phyloP scores from a whole-genome alignment of 2,888 invertebrate genomes.

The Conops quadrifasciatus region DNA sequence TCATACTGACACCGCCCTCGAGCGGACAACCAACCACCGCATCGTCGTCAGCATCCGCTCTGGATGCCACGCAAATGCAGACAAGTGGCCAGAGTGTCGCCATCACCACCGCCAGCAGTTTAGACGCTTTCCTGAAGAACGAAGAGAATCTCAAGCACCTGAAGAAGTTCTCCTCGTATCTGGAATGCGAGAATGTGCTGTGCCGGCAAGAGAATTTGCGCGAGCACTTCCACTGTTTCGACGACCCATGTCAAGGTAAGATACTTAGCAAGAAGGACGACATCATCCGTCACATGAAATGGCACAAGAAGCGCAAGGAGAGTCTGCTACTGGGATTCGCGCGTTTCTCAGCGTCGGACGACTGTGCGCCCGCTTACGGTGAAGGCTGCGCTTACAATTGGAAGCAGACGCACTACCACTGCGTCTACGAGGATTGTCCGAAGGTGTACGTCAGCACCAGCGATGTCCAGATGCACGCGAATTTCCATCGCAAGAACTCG shows the following conservation, averaged over 20 bases:
- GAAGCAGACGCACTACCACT: conserved; percentile 78
- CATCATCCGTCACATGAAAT: conserved; percentile 98
- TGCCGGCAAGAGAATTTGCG: conserved; percentile 66
- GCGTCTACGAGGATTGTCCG: conserved; percentile 91
- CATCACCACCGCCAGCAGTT: conserved; percentile 49
- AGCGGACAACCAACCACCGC: conserved; percentile 52
- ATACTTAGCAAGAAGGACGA: conserved; percentile 99
- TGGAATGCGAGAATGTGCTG: conserved; percentile 62
- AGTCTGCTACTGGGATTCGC: conserved; percentile 86
- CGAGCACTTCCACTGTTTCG: conserved; percentile 93
- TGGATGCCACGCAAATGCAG: neutral
- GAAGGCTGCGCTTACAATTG: conserved; percentile 84
- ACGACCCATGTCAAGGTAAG: conserved; percentile 73
- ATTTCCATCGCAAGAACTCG: conserved; percentile 97
- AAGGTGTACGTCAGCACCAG: conserved; percentile 98
- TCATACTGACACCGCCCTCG: conserved; percentile 57
- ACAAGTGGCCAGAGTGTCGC: neutral
- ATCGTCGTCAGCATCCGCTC: neutral
- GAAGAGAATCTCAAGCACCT: conserved; percentile 61
- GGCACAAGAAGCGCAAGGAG: conserved; percentile 99
- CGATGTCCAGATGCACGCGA: conserved; percentile 99
- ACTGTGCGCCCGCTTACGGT: conserved; percentile 87
- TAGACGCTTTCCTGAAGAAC: conserved; percentile 57
- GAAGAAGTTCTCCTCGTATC: conserved; percentile 62
- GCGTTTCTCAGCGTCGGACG: conserved; percentile 93